Percentiles rank a stretch among this genome's conserved stretches.
These are phyloP conservation scores for Artemia sinica DNA, from an alignment of 2,888 invertebrate species.

Conservation along the genomic window DNA sequence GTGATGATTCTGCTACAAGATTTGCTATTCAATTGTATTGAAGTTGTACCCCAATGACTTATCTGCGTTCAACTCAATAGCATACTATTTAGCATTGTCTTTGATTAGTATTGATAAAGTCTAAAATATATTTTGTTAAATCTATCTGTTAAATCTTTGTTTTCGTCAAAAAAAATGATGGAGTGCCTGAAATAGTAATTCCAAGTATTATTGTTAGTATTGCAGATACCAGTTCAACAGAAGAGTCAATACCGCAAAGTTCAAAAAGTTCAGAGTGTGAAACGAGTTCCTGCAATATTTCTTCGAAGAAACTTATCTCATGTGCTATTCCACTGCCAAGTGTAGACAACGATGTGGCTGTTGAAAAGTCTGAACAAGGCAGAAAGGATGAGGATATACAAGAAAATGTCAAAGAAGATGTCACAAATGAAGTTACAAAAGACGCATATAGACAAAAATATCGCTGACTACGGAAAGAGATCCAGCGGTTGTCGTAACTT, in stretches of 20 bases:
- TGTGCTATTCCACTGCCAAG: neutral
- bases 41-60: neutral
- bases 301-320: neutral
- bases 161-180: neutral
- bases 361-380: neutral
- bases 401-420: no score
- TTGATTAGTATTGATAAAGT: no score
- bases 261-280: neutral
- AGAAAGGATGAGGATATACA: no score
- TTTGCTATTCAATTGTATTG: slow-evolving; percentile 31
- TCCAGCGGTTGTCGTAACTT: slow-evolving; percentile 30
- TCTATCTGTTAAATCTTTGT: no score
- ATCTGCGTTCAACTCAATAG: neutral
- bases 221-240: neutral
- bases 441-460: slow-evolving; percentile 35
- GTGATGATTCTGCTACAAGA: slow-evolving; percentile 1
- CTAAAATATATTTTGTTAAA: no score
- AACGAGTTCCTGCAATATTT: neutral
- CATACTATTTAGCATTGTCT: neutral
- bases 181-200: neutral
- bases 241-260: neutral
- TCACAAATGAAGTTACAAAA: slow-evolving; percentile 20
- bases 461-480: slow-evolving; percentile 32
- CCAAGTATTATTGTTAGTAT: neutral
- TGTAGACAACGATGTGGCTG: neutral